Evolutionary conservation across 2,888 invertebrate genomes (phyloP), one percentile per base, ranked within the genome.

Genomic region (Altica lythri): DNA sequence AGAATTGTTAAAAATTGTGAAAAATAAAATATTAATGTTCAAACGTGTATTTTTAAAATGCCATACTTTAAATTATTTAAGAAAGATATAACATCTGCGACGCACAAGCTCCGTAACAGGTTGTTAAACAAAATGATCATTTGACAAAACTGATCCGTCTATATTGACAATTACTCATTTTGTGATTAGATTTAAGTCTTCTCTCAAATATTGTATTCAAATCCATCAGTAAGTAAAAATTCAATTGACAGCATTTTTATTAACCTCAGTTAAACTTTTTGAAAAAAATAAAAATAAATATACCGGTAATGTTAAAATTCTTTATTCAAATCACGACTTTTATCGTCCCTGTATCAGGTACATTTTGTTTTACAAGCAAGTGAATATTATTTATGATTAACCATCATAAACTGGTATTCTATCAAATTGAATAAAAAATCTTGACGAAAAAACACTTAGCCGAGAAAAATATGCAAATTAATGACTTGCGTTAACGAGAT

Each of bases 401-500:
- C n/a, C n/a, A n/a, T 22, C 12, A 16, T 35, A 46, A 35, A 46
- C 34, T 34, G 22, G 18, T 29, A 25, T 38, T 19, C n/a, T 17
- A 45, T 37, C 27, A 38, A 30, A 40, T 48, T 48, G 48, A 48
- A 48, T 48, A 48, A 48, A 48, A 48, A 48, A 48, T 48, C 48
- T 48, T 40, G 19, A 18, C 38, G 10, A 38, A 38, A 29, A 37
- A 38, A 38, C 38, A 19, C 22, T 40, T 12, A 40, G 18, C 22
- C 40, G 13, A 22, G 9, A 40, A 22, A 22, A 40, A 25, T 40
- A 37, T 45, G 53, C 53, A 56, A 59, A 59, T 53, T 54, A 54
- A 53, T 54, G 47, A 52, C 40, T 40, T 46, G 51, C 40, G 12
- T 40, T 53, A 56, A 59, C 54, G 54, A 40, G 32, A n/a, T n/a